Evolutionary conservation across 2,888 invertebrate species (phyloP), one percentile per base, ranked within the genome.

Genomic region (Trichogramma evanescens): DNA sequence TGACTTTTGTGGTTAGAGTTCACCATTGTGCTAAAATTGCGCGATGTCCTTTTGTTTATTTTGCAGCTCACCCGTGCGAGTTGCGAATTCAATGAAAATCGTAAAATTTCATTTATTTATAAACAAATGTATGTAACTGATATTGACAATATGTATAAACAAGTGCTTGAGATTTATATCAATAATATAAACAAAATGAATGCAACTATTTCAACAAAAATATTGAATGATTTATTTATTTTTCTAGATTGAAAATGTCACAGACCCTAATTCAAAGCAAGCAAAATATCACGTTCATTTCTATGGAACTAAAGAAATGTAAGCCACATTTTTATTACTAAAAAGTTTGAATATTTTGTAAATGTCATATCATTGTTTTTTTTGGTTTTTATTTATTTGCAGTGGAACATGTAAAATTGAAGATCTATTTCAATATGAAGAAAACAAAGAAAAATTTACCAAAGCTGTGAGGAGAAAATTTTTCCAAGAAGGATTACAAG

Each of bases 291-390:
- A 86, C 78, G 93, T 96, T 53, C 89, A 89, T 75, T 96, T 96
- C 81, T 96, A 93, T 80, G 96, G 95, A 0, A 96, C 95, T 0
- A 90, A 91, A 67, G 95, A 96, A 83, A 92, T 89, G 91, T 92
- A 82, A 88, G 89, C 85, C 61, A 45, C 13, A 48, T 7, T 45
- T 54, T 38, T 38, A 51, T 9, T 50, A 9, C 7, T 10, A 13
- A 48, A 48, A 10, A n/a, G 3, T 48, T 48, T 4, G 6, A 48
- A 48, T n/a, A 38, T 51, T 51, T 53, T 44, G 39, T 53, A 45
- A 54, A 9, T 46, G 10, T 46, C 26, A 26, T 26, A 26, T 26
- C 26, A 26, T 26, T 26, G 3, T 26, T 26, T 26, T 26, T 26
- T 26, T 26, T n/a, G n/a, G n/a, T n/a, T 26, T 26, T 26, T 26